phyloP scores from a whole-genome alignment of 1,140 invertebrate genomes.

The Drosophila malerkotliana region DNA sequence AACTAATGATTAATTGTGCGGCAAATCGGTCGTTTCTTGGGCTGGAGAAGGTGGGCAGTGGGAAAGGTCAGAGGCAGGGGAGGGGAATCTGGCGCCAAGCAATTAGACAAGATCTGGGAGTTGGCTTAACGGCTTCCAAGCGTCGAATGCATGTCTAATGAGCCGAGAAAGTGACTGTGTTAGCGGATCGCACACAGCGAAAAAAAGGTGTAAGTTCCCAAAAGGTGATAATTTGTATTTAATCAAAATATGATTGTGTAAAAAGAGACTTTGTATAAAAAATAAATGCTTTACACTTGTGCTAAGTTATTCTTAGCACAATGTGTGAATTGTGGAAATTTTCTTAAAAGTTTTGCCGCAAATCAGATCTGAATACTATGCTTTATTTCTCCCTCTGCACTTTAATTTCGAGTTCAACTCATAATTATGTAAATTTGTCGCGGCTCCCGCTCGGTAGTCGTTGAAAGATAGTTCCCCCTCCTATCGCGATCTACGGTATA shows the following conservation, averaged over 20 bases:
- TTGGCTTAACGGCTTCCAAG: constrained; percentile 70
- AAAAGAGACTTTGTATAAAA: not conserved
- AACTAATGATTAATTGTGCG: constrained; percentile 69
- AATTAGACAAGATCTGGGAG: constrained; percentile 74
- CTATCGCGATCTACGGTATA: constrained; percentile 26
- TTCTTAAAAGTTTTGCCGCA: not conserved
- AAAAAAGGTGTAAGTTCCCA: not conserved
- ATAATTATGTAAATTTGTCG: constrained; percentile 77
- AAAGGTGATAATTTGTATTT: not conserved
- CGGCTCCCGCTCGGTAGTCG: constrained; percentile 68
- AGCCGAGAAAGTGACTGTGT: constrained; percentile 70
- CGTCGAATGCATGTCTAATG: constrained; percentile 73
- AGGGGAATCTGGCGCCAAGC: constrained; percentile 61
- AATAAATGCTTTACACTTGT: not conserved
- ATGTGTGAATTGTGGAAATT: not conserved
- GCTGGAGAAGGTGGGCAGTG: not conserved
- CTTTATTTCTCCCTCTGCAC: constrained; percentile 14
- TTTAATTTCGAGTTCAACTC: constrained; percentile 36
- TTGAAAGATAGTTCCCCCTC: constrained; percentile 29
- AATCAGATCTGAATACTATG: not conserved
- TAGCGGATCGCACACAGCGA: constrained; percentile 21
- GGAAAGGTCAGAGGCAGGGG: not conserved
- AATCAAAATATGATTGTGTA: not conserved
- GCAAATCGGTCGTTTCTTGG: constrained; percentile 22
- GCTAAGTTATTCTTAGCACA: not conserved